These are phyloP conservation scores for Mythimna albipuncta DNA, from an alignment of 2,888 invertebrate species.

Conservation along the genomic window DNA sequence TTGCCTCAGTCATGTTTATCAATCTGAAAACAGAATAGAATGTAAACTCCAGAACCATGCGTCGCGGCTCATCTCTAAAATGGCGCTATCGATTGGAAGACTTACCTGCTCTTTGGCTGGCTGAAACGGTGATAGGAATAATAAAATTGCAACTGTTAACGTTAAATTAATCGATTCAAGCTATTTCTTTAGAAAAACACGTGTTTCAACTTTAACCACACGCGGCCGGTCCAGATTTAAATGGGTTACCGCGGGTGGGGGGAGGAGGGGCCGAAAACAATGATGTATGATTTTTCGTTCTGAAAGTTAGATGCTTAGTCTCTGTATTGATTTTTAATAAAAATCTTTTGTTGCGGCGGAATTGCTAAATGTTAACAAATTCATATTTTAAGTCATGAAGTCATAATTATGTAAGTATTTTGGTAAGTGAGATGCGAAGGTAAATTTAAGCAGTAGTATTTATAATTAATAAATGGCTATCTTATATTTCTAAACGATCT, in stretches of 20 bases:
- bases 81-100: slow-evolving; percentile 41
- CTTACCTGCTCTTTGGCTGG: slow-evolving; percentile 36
- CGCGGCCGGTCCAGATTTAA: slow-evolving; percentile 66
- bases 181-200: slow-evolving; percentile 66
- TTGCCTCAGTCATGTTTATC: slow-evolving; percentile 82
- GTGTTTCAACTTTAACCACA: slow-evolving; percentile 71
- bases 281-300: slow-evolving; percentile 45
- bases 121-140: slow-evolving; percentile 5
- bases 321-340: slow-evolving; percentile 14
- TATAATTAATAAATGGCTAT: too few relatives aligned
- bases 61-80: slow-evolving; percentile 43
- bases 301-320: slow-evolving; percentile 14
- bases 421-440: too few relatives aligned
- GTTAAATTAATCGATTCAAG: slow-evolving; percentile 33
- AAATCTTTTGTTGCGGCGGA: too few relatives aligned
- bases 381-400: too few relatives aligned
- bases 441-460: too few relatives aligned
- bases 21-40: slow-evolving; percentile 55
- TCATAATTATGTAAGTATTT: too few relatives aligned
- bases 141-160: slow-evolving; percentile 9
- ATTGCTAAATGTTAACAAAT: too few relatives aligned
- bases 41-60: slow-evolving; percentile 25
- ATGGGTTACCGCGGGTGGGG: slow-evolving; percentile 10
- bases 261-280: neutral
- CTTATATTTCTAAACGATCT: too few relatives aligned